A percentile compares a stretch with the other conserved stretches of the same genome.
phyloP scores from a whole-genome alignment of 2,888 invertebrate genomes.

The Agrochola lota region DNA sequence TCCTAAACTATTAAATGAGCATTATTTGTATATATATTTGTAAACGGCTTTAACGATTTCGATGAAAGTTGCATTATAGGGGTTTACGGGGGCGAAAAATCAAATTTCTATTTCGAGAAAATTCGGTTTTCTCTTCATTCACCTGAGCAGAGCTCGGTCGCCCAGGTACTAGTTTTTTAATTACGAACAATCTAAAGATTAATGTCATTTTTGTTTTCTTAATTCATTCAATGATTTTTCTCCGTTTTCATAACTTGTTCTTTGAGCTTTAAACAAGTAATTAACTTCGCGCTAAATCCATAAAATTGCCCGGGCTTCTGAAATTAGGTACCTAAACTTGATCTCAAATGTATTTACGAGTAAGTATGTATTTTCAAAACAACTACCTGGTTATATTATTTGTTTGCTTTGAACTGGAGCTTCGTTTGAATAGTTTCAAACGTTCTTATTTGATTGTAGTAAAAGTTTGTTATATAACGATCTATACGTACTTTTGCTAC shows the following conservation, averaged over 20 bases:
- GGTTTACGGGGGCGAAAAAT: no score
- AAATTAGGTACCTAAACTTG: slow-evolving; percentile 16
- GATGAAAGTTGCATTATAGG: no score
- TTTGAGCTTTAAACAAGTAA: slow-evolving; percentile 42
- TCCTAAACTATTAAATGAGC: no score
- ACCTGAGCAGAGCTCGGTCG: no score
- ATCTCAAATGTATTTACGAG: slow-evolving; percentile 38
- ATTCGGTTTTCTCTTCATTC: no score
- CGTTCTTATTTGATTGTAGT: slow-evolving; percentile 8
- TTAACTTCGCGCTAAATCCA: slow-evolving; percentile 36
- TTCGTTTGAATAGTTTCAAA: slow-evolving; percentile 3
- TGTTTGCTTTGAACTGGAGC: slow-evolving; percentile 16
- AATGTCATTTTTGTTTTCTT: slow-evolving; percentile 13
- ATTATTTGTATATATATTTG: no score
- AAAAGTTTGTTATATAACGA: background rate
- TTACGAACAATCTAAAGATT: slow-evolving; percentile 3
- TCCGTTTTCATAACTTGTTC: slow-evolving; percentile 20
- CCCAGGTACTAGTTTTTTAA: background rate
- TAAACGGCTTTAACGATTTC: no score
- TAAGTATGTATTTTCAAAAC: slow-evolving; percentile 20
- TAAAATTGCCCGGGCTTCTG: slow-evolving; percentile 17
- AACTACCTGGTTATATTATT: background rate
- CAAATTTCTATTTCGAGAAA: no score
- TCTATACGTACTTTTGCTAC: background rate
- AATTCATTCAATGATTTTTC: slow-evolving; percentile 11